These are phyloP conservation scores for Lateolabrax maculatus DNA, from an alignment of 2,797 vertebrate genomes.

Conservation along the genomic window DNA sequence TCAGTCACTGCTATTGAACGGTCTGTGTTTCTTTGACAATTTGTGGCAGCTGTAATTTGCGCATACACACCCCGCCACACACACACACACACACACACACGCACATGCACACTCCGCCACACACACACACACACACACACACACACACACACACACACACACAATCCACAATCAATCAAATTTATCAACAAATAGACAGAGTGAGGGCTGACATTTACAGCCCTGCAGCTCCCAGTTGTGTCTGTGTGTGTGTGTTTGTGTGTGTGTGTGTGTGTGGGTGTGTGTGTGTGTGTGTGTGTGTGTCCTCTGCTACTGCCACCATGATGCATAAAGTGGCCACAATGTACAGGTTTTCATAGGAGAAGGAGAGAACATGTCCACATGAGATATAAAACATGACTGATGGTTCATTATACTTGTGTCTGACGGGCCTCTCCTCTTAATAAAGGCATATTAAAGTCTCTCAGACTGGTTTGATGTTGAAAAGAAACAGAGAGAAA, in stretches of 20 bases:
- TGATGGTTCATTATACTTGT: background rate
- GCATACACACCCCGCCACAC: slow-evolving; percentile 16
- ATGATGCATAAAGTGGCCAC: slow-evolving; percentile 12
- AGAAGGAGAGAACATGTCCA: background rate
- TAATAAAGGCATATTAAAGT: slow-evolving; percentile 8
- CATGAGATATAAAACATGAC: slow-evolving; percentile 3
- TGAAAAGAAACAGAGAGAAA: slow-evolving; percentile 5
- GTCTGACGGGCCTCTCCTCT: background rate
- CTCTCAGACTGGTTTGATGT: background rate
- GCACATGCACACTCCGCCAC: too few relatives aligned
- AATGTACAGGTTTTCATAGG: background rate
- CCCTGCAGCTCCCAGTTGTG: slow-evolving; percentile 52
- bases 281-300: slow-evolving; percentile 8
- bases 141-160: slow-evolving; percentile 18
- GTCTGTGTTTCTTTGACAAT: slow-evolving; percentile 25
- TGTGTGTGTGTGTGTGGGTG: slow-evolving; percentile 8
- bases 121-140: slow-evolving; percentile 25
- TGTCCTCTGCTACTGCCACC: background rate
- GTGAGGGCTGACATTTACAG: slow-evolving; percentile 76
- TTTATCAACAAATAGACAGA: slow-evolving; percentile 73
- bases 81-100: slow-evolving; percentile 5
- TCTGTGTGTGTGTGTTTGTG: slow-evolving; percentile 20
- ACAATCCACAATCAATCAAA: slow-evolving; percentile 67
- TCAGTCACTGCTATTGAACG: background rate
- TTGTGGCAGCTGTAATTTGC: slow-evolving; percentile 37